Evolutionary conservation across 1,140 invertebrate species (phyloP), one percentile per base, ranked within the genome.

Genomic region (Drosophila malerkotliana): DNA sequence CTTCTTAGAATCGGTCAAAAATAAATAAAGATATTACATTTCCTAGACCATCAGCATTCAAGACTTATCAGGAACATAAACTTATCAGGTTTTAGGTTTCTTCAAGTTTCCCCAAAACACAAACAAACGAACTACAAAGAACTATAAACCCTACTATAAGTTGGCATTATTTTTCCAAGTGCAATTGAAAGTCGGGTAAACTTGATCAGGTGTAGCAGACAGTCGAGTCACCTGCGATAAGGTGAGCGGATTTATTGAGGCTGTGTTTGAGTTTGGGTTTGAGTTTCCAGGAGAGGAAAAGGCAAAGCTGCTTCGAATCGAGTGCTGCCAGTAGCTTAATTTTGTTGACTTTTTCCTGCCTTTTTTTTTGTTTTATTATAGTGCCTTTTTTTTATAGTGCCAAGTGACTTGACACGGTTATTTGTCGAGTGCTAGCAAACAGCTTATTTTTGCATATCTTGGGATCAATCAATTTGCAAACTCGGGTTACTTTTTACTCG

Each of bases 281-380:
- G 34, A 37, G 34, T 37, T 37, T 37, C 60, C 37, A 52, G 5
- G 14, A 18, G 12, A 10, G 14, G 55, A n/a, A 45, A 45, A 28
- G 34, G 34, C 51, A 67, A 67, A 67, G 63, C 59, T 64, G 63
- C 63, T 67, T 53, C 21, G 47, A 49, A 64, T 67, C 64, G 63
- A 67, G 59, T 67, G 60, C 34, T 52, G 63, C 60, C 52, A 67
- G 60, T 61, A 64, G 60, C 63, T 67, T 67, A 64, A 67, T 52
- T 67, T 53, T 66, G 47, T 45, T 44, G 34, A 18, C 39, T 51
- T 39, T n/a, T 58, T 47, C 44, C 4, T 12, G n/a, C 34, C 32
- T 3, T 34, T 10, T 3, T 34, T 10, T 34, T 34, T 34, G 2
- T 34, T 24, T 37, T 54, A n/a, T n/a, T 37, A 18, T n/a, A 8